Evolutionary conservation across 2,888 invertebrate genomes (phyloP), one percentile per base, ranked within the genome.

Genomic region (Penaeus monodon): DNA sequence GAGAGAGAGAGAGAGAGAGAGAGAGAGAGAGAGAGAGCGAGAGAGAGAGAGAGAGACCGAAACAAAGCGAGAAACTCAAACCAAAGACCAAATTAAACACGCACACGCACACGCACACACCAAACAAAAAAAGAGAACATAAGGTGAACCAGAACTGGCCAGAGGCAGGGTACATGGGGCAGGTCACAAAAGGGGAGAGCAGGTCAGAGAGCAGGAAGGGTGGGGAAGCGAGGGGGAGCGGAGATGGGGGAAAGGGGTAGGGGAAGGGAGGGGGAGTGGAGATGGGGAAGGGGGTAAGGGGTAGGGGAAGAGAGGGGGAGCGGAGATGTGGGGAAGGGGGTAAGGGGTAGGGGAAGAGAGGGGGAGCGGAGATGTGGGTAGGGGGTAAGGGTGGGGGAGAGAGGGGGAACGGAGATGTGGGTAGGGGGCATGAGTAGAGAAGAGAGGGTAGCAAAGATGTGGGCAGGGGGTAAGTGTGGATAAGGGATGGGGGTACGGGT

Each of bases 1-100:
- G 76, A 27, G 29, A 27, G 76, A 66, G n/a, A n/a, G n/a, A 66
- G 66, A 66, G 66, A n/a, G n/a, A n/a, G 66, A 66, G 66, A n/a
- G 66, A n/a, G 66, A 24, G n/a, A 66, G 66, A 66, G 68, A 29
- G 29, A 29, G 68, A 27, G 68, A 29, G 29, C 2, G 68, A 68
- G 68, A 29, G 29, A 29, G 68, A 68, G 68, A 68, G 68, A 68
- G 68, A 17, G 29, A 68, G 68, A 1, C 27, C 27, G 10, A 29
- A 29, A 68, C 27, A 29, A 68, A 29, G 68, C 10, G 68, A 29
- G 68, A 1, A 49, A 49, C 49, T 49, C 49, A 49, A 6, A 14
- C 8, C 8, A 10, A 14, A 49, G 49, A 49, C 10, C 49, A 14
- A 49, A 49, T 49, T 49, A 68, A 68, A 29, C 10, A 68, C 27